These are phyloP conservation scores for Pachycephala philippinensis DNA, from an alignment of 2,113 vertebrate species.

Conservation along the genomic window DNA sequence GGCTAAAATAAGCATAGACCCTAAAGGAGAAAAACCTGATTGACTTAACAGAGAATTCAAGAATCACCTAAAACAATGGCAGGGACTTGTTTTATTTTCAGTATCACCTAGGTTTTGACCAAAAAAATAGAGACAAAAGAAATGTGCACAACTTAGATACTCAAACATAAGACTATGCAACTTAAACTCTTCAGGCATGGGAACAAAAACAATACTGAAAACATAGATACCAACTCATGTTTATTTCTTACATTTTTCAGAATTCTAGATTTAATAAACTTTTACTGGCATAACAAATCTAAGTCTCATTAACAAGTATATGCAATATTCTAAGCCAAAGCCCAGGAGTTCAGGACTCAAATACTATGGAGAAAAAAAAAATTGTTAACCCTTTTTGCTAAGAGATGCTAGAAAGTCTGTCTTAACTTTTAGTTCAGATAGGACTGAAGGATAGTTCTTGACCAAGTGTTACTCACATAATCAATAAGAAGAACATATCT, in stretches of 20 bases:
- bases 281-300: not conserved
- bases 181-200: not conserved
- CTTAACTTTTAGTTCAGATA: not conserved
- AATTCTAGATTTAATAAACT: not conserved
- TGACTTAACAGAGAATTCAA: not conserved
- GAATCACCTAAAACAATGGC: not conserved
- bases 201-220: not conserved
- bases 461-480: not conserved
- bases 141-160: not conserved
- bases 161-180: not conserved
- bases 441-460: not conserved
- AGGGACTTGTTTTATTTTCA: not conserved
- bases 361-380: not conserved
- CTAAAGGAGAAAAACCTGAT: not conserved
- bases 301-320: not conserved
- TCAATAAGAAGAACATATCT: not conserved
- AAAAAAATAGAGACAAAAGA: not conserved
- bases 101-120: not conserved
- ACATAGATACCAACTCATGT: not conserved
- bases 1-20: not conserved
- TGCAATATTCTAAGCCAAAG: not conserved
- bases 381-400: not conserved
- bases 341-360: not conserved
- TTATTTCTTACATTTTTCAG: not conserved
- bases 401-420: not conserved